A percentile compares a stretch with the other conserved stretches of the same genome.
These are phyloP conservation scores for Caenorhabditis becei DNA, from an alignment of 2,888 invertebrate genomes.

Conservation along the genomic window DNA sequence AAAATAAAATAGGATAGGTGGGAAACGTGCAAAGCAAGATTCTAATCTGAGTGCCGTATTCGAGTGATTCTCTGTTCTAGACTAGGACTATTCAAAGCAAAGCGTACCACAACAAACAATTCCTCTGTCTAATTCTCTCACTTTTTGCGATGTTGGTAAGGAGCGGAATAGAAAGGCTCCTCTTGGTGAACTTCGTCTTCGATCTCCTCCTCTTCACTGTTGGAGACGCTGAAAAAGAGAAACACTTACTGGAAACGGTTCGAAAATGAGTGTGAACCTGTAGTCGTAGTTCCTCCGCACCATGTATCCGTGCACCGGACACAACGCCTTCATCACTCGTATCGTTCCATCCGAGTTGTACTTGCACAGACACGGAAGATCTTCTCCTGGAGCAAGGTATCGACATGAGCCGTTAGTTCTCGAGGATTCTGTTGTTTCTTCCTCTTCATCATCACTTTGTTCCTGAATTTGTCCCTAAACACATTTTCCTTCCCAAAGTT, in stretches of 20 bases:
- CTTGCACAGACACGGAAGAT: slow-evolving; percentile 80
- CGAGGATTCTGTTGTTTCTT: slow-evolving; percentile 50
- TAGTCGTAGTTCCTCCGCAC: slow-evolving; percentile 74
- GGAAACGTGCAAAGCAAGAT: slow-evolving; percentile 6
- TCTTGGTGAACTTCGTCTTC: slow-evolving; percentile 71
- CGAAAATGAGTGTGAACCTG: slow-evolving; percentile 41
- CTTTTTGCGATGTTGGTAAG: slow-evolving; percentile 61
- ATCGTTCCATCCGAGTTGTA: slow-evolving; percentile 75
- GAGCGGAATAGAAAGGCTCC: slow-evolving; percentile 70
- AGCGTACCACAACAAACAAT: slow-evolving; percentile 56
- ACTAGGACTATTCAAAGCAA: background rate
- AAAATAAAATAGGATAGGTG: slow-evolving; percentile 7
- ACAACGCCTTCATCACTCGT: slow-evolving; percentile 75
- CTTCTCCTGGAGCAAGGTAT: slow-evolving; percentile 78
- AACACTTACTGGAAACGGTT: background rate
- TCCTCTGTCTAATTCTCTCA: slow-evolving; percentile 36
- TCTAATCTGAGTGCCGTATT: background rate
- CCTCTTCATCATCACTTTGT: slow-evolving; percentile 68
- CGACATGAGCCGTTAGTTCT: slow-evolving; percentile 67
- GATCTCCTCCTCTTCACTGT: slow-evolving; percentile 68
- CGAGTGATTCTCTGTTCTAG: background rate
- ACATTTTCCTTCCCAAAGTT: background rate
- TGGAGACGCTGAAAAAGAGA: slow-evolving; percentile 68
- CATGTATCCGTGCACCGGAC: slow-evolving; percentile 81
- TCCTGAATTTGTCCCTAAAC: slow-evolving; percentile 62